Percentiles rank a stretch among this genome's conserved stretches.
Evolutionary conservation across 2,113 vertebrate species (phyloP).

Genomic region (Amazona vittata): DNA sequence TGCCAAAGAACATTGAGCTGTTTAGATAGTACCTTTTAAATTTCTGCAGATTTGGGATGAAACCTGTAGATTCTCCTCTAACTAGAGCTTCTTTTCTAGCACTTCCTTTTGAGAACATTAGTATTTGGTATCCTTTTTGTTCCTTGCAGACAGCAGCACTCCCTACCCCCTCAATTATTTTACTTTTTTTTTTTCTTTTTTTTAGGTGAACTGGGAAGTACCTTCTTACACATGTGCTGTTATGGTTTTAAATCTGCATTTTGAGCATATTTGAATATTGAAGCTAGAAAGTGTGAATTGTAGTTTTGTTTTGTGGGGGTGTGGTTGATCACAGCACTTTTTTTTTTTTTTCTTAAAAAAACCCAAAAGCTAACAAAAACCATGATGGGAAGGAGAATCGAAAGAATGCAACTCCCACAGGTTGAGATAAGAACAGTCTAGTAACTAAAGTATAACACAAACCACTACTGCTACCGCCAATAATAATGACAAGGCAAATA

Average conservation of each 20-base stretch:
- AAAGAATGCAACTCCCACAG: too few relatives aligned
- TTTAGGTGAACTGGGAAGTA: background rate
- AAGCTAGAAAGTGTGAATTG: background rate
- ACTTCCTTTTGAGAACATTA: background rate
- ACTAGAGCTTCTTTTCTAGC: background rate
- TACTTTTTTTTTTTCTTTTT: background rate
- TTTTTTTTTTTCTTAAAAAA: background rate
- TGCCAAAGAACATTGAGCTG: background rate
- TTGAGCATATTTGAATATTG: background rate
- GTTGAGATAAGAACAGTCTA: too few relatives aligned
- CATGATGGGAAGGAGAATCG: background rate
- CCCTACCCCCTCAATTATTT: background rate
- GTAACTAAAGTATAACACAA: too few relatives aligned
- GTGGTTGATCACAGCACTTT: background rate
- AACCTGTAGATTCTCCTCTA: background rate
- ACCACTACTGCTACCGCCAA: too few relatives aligned
- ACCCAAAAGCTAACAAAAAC: too few relatives aligned
- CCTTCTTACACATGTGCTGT: background rate
- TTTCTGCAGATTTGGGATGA: background rate
- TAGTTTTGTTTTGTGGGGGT: background rate
- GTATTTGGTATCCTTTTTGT: background rate
- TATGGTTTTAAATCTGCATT: background rate
- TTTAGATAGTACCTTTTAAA: background rate
- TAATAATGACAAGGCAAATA: too few relatives aligned
- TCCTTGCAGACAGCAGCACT: background rate